Conservation (phyloP, 2,888 invertebrate genomes). For the Eremobia ochroleuca region DNA sequence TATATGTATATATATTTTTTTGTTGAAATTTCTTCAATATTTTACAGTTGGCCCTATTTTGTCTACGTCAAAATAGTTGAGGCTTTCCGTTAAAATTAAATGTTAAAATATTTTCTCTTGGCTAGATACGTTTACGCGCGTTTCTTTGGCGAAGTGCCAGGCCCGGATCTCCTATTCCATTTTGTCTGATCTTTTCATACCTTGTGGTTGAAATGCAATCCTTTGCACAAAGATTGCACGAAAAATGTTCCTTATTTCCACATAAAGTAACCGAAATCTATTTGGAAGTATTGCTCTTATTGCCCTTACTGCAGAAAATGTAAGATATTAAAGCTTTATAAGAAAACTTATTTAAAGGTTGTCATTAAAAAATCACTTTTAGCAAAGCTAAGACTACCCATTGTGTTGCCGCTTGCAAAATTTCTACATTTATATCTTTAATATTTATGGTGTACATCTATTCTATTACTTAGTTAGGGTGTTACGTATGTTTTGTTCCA, state of each 20-base stretch:
- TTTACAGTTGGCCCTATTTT: not conserved
- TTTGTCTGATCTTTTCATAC: slow-evolving; percentile 34
- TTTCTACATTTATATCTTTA: too few species aligned
- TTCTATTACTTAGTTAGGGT: not conserved
- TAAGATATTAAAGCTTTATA: not conserved
- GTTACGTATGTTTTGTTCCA: not conserved
- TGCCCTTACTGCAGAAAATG: not conserved
- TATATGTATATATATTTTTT: too few species aligned
- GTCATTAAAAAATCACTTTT: too few species aligned
- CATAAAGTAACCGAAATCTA: not conserved
- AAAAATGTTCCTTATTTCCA: slow-evolving; percentile 12
- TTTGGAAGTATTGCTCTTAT: not conserved
- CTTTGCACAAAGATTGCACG: slow-evolving; percentile 12
- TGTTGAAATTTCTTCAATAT: too few species aligned
- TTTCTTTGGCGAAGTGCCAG: slow-evolving; percentile 41
- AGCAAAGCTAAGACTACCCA: too few species aligned
- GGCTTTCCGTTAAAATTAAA: slow-evolving; percentile 11
- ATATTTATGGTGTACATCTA: too few species aligned
- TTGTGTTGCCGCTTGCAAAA: too few species aligned
- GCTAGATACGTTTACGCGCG: not conserved
- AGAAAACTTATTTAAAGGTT: not conserved
- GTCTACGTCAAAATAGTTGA: not conserved
- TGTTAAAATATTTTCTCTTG: slow-evolving; percentile 22
- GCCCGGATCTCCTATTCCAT: slow-evolving; percentile 21
- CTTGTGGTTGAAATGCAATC: slow-evolving; percentile 43